phyloP scores from a whole-genome alignment of 2,797 vertebrate species.

The Gymnoscopelus microlampas region DNA sequence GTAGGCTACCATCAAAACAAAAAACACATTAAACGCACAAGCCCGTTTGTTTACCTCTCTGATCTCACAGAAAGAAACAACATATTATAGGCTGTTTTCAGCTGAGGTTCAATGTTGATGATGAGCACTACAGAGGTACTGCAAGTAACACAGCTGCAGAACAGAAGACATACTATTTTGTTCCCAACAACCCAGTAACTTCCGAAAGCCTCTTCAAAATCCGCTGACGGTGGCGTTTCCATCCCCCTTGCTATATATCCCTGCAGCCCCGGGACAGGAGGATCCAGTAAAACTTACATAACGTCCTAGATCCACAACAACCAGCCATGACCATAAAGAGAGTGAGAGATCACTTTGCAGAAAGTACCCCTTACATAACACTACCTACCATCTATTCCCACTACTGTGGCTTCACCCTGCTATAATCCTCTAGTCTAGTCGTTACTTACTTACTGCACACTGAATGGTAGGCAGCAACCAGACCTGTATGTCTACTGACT shows the following conservation, averaged over 20 bases:
- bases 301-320: constrained; percentile 47
- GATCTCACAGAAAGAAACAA: too few species aligned
- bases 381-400: too few species aligned
- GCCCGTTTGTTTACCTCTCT: too few species aligned
- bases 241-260: constrained; percentile 18
- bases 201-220: background rate
- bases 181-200: constrained; percentile 4
- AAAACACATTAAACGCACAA: too few species aligned
- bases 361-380: background rate
- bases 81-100: too few species aligned
- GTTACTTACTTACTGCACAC: too few species aligned
- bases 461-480: too few species aligned
- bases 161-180: background rate
- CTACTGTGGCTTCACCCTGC: too few species aligned
- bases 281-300: constrained; percentile 56
- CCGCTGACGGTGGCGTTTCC: constrained; percentile 20
- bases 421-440: too few species aligned
- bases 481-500: too few species aligned
- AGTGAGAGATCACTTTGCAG: constrained; percentile 5
- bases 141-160: background rate
- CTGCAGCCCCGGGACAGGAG: constrained; percentile 38
- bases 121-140: background rate
- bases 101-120: too few species aligned
- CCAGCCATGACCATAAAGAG: constrained; percentile 39
- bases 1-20: too few species aligned